Evolutionary conservation across 2,113 vertebrate species (phyloP).

Genomic region (Acinonyx jubatus): DNA sequence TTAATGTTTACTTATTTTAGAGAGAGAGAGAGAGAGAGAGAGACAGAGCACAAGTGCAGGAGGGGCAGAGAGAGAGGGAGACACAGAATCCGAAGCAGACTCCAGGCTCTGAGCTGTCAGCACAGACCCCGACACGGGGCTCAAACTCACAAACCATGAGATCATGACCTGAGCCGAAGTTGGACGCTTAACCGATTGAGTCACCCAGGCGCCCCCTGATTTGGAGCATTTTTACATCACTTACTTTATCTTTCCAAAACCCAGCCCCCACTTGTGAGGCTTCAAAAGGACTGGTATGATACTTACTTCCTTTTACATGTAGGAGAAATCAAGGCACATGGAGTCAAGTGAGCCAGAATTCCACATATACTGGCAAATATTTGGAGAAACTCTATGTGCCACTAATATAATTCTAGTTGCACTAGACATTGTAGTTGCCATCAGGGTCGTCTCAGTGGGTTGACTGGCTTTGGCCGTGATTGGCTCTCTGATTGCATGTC

Average conservation of each 20-base stretch:
- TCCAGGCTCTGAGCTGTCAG: no score
- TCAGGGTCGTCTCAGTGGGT: background rate
- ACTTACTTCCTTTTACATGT: conserved; percentile 3
- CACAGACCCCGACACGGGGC: no score
- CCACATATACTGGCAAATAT: background rate
- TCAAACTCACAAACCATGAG: no score
- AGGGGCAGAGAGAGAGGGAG: no score
- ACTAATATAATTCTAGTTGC: background rate
- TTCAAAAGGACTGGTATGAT: background rate
- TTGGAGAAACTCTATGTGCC: background rate
- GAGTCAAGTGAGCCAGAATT: background rate
- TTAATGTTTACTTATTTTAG: no score
- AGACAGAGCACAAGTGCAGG: no score
- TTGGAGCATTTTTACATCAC: background rate
- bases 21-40: no score
- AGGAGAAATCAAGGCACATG: background rate
- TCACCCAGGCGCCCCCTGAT: background rate
- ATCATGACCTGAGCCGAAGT: no score
- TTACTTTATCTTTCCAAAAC: background rate
- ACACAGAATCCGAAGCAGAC: no score
- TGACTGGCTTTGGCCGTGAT: background rate
- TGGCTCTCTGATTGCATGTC: background rate
- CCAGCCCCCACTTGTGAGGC: background rate
- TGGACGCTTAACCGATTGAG: no score
- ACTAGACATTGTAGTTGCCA: background rate